Evolutionary conservation across 30 jellyfish, hydroid and myxozoan genomes (phyloP).

Genomic region (Aurelia sp.): DNA sequence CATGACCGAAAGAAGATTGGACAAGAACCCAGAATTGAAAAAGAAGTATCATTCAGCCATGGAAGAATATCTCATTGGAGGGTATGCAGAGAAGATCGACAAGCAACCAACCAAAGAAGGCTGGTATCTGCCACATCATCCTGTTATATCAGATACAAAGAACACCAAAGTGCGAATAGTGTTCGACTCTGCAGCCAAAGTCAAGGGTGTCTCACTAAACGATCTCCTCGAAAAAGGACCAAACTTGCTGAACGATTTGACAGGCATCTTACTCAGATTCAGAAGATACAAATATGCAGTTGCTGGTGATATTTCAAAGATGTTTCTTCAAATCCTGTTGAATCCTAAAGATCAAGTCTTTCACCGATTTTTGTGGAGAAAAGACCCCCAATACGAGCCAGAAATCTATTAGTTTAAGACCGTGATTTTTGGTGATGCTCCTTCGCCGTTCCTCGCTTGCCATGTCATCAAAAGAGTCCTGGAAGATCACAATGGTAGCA

Average conservation of each 20-base stretch:
- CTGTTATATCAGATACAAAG: no score
- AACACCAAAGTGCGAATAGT: constrained; percentile 18
- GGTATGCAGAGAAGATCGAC: no score
- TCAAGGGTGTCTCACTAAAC: no score
- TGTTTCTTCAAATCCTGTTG: no score
- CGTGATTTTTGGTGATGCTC: constrained; percentile 50
- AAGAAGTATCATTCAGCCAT: no score
- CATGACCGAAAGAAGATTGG: constrained; percentile 9
- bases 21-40: background rate
- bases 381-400: constrained; percentile 17
- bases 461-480: constrained; percentile 41
- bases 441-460: constrained; percentile 39
- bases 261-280: constrained; percentile 50
- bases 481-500: constrained; percentile 37
- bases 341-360: background rate
- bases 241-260: constrained; percentile 46
- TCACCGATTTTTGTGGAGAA: constrained; percentile 58
- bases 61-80: no score
- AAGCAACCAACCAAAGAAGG: no score
- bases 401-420: constrained; percentile 47
- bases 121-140: no score
- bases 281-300: constrained; percentile 42
- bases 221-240: no score
- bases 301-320: background rate
- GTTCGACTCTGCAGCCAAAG: no score